Conservation (phyloP, 64 coral and sea anemone genomes). For the Orbicella faveolata region DNA sequence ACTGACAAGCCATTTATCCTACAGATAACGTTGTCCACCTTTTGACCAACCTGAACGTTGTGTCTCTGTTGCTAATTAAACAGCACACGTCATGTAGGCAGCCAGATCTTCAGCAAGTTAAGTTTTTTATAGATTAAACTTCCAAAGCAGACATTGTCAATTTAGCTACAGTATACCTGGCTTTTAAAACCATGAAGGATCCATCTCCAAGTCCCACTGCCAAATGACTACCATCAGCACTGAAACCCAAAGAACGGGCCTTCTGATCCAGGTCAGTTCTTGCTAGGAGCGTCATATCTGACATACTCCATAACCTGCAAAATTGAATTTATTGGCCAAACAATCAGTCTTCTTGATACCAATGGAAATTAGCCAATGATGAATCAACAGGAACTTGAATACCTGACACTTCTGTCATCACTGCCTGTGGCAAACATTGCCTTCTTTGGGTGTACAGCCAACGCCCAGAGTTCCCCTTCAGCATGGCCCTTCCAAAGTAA, state of each 20-base stretch:
- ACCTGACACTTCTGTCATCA: conserved; percentile 97
- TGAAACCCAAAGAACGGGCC: conserved; percentile 82
- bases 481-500: conserved; percentile 77
- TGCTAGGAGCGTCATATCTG: conserved; percentile 80
- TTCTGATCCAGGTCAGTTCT: conserved; percentile 94
- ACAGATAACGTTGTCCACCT: too few relatives aligned
- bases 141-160: too few relatives aligned
- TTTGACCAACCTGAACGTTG: too few relatives aligned
- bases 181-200: conserved; percentile 93
- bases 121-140: too few relatives aligned
- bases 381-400: background rate
- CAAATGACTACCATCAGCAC: conserved; percentile 82
- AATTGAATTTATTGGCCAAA: background rate
- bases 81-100: too few relatives aligned
- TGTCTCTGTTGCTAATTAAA: too few relatives aligned
- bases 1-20: too few relatives aligned
- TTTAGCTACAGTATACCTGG: conserved; percentile 57
- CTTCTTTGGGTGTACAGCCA: conserved; percentile 97
- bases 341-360: background rate
- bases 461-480: conserved; percentile 96
- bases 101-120: too few relatives aligned
- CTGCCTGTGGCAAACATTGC: conserved; percentile 97
- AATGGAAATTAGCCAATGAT: background rate
- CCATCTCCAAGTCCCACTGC: conserved; percentile 91
- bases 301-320: conserved; percentile 90